A percentile compares a stretch with the other conserved stretches of the same genome.
Evolutionary conservation across 2,888 invertebrate species (phyloP).

Genomic region (Tanypteryx hageni): DNA sequence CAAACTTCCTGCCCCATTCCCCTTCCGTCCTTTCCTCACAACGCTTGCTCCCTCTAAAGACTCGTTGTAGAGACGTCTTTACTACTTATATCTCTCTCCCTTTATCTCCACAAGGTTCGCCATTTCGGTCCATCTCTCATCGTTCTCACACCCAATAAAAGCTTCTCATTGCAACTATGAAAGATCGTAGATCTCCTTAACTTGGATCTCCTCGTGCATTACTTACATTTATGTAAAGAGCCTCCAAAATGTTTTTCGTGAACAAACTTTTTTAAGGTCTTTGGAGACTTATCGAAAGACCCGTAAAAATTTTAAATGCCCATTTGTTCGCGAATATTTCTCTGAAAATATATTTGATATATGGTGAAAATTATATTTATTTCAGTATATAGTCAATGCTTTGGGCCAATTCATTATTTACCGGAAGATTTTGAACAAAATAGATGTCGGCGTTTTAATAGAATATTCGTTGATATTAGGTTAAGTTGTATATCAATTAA

Average conservation of each 20-base stretch:
- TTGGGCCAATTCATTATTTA: no score
- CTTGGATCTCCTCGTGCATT: neutral
- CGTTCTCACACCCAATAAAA: neutral
- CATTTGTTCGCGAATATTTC: neutral
- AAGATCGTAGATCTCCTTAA: slow-evolving; percentile 4
- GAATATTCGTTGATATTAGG: no score
- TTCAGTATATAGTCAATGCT: no score
- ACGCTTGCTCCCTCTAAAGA: neutral
- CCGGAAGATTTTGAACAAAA: no score
- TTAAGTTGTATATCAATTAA: no score
- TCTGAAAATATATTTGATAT: neutral
- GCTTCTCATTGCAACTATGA: neutral
- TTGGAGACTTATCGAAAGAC: neutral
- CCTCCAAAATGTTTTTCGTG: neutral
- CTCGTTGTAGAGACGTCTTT: neutral
- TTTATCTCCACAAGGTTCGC: neutral
- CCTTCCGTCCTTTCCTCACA: neutral
- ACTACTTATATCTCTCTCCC: neutral
- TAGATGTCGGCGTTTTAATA: no score
- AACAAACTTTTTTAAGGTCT: neutral
- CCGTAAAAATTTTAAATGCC: neutral
- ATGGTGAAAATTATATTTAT: no score
- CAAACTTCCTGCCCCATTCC: neutral
- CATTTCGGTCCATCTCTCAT: neutral
- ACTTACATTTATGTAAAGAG: neutral